Percentiles rank a stretch among this genome's conserved stretches.
phyloP scores from a whole-genome alignment of 2,888 invertebrate genomes.

The Rotaria macrura region DNA sequence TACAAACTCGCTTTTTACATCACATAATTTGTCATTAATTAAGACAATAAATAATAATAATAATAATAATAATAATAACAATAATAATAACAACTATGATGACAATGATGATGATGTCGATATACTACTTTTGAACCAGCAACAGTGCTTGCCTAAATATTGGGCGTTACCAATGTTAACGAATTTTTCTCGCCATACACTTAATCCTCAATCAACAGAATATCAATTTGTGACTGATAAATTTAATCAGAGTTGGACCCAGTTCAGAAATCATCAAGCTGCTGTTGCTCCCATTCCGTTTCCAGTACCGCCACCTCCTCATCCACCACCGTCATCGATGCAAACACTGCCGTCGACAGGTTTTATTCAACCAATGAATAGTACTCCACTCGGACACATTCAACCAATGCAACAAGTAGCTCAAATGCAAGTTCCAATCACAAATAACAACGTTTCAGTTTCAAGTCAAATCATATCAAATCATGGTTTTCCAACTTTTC shows the following conservation, averaged over 20 bases:
- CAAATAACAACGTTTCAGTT: not conserved
- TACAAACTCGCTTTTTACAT: too few species aligned
- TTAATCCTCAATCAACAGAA: not conserved
- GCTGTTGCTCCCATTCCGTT: not conserved
- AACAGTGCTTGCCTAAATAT: slow-evolving; percentile 9
- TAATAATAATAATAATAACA: too few species aligned
- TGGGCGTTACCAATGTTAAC: not conserved
- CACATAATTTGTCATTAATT: too few species aligned
- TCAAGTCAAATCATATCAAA: not conserved
- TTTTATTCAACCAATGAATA: not conserved
- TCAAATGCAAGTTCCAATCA: not conserved
- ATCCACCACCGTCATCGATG: too few species aligned
- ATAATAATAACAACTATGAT: not conserved
- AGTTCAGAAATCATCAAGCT: not conserved
- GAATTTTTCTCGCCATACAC: not conserved
- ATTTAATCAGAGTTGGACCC: not conserved
- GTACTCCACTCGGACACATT: too few species aligned
- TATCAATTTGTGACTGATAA: not conserved
- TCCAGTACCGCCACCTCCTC: not conserved
- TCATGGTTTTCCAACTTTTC: not conserved
- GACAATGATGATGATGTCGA: not conserved
- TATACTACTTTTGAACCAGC: not conserved
- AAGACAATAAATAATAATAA: too few species aligned
- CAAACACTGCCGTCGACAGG: not conserved
- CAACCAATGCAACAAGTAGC: not conserved